Base-by-base conservation (phyloP, 1,140 invertebrate genomes). In the Drosophila melanica region DNA sequence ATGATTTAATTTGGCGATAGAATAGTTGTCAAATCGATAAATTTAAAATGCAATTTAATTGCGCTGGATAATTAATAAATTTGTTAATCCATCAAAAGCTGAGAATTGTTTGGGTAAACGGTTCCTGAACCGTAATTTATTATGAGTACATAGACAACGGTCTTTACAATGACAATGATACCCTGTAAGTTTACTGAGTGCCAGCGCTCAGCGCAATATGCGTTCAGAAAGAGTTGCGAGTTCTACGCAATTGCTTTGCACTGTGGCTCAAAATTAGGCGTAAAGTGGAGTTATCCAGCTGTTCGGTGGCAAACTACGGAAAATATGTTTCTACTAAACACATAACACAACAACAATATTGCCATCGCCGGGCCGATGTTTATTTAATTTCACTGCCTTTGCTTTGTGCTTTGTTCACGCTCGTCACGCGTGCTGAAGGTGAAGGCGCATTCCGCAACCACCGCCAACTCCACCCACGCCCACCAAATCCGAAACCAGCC, bases 301-400 rank as follows among this genome's bases (percentile, higher is more conserved):
- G 64, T 60, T 59, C 48, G 23, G 9, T 12, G 11, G 1, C 48
- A 68, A 58, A 72, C 55, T 68, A 58, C 58, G n/a, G n/a, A 86
- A 86, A 85, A 85, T 81, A 86, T 78, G 81, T 86, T 81, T 74
- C 14, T 59, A 67, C 35, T 57, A 73, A 62, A 84, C 33, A 73
- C 68, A n/a, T 11, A 39, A 18, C 14, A 16, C 11, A 47, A 10
- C 37, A 33, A 48, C n/a, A 55, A 20, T 47, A 53, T 44, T 37
- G 12, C 47, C 41, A 59, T 58, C 53, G 50, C 35, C 41, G 41
- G 42, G 12, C 12, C 45, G 30, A 50, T 44, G 53, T 51, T 57
- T 57, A 65, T 81, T 81, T 78, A 48, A 74, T 81, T 74, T 77
- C 62, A 68, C 45, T 41, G 23, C 47, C 12, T 27, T 8, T 35